Conservation (phyloP, 2,113 vertebrate species). For the Nanger granti region DNA sequence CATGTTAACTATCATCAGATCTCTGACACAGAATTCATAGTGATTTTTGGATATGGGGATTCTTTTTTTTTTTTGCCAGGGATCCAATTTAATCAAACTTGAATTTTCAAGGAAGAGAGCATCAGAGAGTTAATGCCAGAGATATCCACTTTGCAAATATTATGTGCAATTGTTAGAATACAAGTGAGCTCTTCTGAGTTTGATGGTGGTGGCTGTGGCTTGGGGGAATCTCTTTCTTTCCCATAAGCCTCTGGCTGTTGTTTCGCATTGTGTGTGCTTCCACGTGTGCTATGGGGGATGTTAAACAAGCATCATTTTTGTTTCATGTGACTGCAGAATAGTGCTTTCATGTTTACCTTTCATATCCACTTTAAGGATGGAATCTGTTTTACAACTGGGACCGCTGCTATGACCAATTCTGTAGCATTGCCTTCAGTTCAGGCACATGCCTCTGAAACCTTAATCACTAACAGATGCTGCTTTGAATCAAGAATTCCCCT, state of each 20-base stretch:
- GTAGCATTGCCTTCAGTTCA: constrained; percentile 29
- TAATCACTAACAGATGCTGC: constrained; percentile 71
- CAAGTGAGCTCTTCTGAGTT: neutral
- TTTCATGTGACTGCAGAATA: constrained; percentile 17
- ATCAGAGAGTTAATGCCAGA: neutral
- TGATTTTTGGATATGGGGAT: neutral
- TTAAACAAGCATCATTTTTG: neutral
- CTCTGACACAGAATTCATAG: constrained; percentile 36
- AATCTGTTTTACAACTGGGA: constrained; percentile 44
- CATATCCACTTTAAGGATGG: constrained; percentile 38
- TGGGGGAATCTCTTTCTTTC: neutral
- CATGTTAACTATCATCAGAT: neutral
- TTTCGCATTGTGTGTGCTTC: neutral
- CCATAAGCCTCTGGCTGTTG: neutral
- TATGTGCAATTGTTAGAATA: neutral
- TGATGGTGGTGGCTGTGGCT: neutral
- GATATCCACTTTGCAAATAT: constrained; percentile 1
- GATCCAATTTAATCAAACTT: constrained; percentile 20
- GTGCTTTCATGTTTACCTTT: constrained; percentile 59
- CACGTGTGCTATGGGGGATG: neutral
- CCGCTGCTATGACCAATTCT: constrained; percentile 26
- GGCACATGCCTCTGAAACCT: constrained; percentile 49
- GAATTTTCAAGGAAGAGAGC: constrained; percentile 26
- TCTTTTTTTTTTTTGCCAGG: neutral
- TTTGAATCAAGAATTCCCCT: constrained; percentile 61